Evolutionary conservation across 2,113 vertebrate species (phyloP).

Genomic region (Cyanoramphus novaezelandiae): DNA sequence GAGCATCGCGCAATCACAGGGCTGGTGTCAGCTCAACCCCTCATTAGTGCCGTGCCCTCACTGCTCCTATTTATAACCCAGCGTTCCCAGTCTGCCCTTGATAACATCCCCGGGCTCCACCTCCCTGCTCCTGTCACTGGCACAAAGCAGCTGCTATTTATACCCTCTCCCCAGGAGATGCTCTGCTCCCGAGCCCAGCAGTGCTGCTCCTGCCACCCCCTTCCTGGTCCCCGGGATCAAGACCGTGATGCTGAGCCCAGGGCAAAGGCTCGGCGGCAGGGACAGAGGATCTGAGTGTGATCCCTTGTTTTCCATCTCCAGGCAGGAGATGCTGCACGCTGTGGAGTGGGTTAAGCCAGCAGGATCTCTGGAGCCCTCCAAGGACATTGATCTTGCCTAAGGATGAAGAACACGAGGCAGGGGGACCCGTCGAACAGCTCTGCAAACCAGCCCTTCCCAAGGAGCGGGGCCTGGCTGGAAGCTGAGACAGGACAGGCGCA

Average conservation of each 20-base stretch:
- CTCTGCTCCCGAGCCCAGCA: not conserved
- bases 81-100: not conserved
- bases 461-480: not conserved
- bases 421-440: accelerated
- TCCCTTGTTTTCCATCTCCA: no score
- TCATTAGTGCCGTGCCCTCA: not conserved
- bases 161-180: not conserved
- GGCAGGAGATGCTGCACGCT: not conserved
- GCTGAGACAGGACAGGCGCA: no score
- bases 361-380: not conserved
- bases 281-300: no score
- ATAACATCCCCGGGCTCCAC: not conserved
- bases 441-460: not conserved
- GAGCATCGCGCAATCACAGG: not conserved
- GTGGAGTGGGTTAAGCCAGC: not conserved
- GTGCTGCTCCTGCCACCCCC: accelerated
- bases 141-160: constrained; percentile 23
- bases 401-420: accelerated
- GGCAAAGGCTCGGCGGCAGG: accelerated
- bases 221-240: no score
- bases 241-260: not conserved
- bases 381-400: accelerated
- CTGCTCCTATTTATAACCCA: constrained; percentile 5
- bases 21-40: not conserved
- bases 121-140: not conserved